These are phyloP conservation scores for Cetoscarus ocellatus DNA, from an alignment of 2,797 vertebrate genomes.

Conservation along the genomic window DNA sequence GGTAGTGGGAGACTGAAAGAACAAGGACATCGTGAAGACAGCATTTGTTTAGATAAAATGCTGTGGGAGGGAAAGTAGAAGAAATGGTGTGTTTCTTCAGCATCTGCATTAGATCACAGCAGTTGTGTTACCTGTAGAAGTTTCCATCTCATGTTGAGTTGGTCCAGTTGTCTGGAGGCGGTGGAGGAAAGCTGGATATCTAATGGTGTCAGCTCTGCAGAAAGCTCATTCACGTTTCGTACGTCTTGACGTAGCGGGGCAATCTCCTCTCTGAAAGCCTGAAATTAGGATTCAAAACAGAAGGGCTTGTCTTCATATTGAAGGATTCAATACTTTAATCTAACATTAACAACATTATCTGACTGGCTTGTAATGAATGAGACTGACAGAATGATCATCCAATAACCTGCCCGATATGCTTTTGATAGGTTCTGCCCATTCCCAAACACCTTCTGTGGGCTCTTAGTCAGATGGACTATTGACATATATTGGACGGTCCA, in stretches of 20 bases:
- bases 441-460: no score
- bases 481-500: no score
- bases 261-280: constrained; percentile 94
- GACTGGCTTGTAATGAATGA: no score
- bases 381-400: no score
- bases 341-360: no score
- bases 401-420: no score
- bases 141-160: constrained; percentile 97
- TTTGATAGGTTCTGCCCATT: no score
- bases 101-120: background rate
- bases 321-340: background rate
- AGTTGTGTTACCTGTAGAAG: constrained; percentile 89
- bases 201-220: constrained; percentile 91
- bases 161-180: constrained; percentile 93
- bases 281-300: background rate
- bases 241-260: constrained; percentile 92
- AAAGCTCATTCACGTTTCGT: constrained; percentile 91
- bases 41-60: constrained; percentile 27
- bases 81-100: background rate
- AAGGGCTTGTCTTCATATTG: background rate
- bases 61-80: constrained; percentile 1
- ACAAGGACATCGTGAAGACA: constrained; percentile 2
- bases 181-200: constrained; percentile 94
- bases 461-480: no score
- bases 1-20: constrained; percentile 11